Evolutionary conservation across 2,888 invertebrate genomes (phyloP), one percentile per base, ranked within the genome.

Genomic region (Charanyca ferruginea): DNA sequence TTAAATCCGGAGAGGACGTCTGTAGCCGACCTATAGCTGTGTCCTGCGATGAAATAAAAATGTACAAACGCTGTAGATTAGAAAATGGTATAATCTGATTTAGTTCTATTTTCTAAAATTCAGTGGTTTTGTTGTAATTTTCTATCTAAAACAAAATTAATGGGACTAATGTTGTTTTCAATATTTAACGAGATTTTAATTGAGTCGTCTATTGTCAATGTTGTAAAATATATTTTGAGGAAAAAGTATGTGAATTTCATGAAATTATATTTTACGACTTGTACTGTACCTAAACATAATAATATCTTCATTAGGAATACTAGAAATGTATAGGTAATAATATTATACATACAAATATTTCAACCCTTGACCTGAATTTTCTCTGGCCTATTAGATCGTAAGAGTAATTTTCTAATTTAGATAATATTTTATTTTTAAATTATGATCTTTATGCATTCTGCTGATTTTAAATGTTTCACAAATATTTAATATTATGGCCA

Each of bases 401-500:
- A 58, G 51, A 64, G 28, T 25, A 59, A 62, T 66, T 49, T 75
- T 75, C 18, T 61, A 55, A 49, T 63, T 62, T 54, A 73, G 45
- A 57, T 23, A 16, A 48, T 54, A 61, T 66, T 45, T 64, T 61
- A 44, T 53, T 49, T 23, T 20, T 72, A 53, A 72, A 38, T 54
- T 32, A 45, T 77, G 51, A 52, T 77, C 32, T 53, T 35, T 28
- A 18, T 25, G 48, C 44, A 41, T 53, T 53, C 61, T 51, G 16
- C 48, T 55, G 20, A 41, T 25, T 73, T 18, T 53, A 28, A 52
- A 41, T 44, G 25, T 60, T 60, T 60, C 45, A 32, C 38, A 48
- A 51, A 57, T 35, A 72, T 65, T 77, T 55, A 64, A 53, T 57
- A 32, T 25, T 32, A 90, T 85, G 87, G 92, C 92, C 93, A 92